A percentile compares a stretch with the other conserved stretches of the same genome.
Evolutionary conservation across 1,140 invertebrate genomes (phyloP).

Genomic region (Achroia grisella): DNA sequence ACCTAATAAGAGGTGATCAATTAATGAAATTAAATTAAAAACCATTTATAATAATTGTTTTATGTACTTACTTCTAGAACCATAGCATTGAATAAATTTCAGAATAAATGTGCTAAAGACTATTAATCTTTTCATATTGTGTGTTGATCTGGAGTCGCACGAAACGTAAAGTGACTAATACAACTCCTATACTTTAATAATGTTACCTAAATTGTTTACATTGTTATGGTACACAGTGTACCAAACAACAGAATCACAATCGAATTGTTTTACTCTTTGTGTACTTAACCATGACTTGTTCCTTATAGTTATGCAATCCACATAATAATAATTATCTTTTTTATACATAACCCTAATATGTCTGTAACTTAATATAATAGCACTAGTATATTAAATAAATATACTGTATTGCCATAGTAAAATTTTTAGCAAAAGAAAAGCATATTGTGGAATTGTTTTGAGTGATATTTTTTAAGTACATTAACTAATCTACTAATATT

Average conservation of each 20-base stretch:
- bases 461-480: no score
- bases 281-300: slow-evolving; percentile 11
- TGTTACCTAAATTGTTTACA: slow-evolving; percentile 12
- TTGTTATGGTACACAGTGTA: slow-evolving; percentile 15
- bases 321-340: no score
- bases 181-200: background rate
- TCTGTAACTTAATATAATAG: no score
- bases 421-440: no score
- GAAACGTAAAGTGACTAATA: background rate
- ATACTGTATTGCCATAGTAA: no score
- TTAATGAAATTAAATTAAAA: slow-evolving; percentile 20
- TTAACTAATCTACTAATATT: no score
- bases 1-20: slow-evolving; percentile 15
- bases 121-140: slow-evolving; percentile 9
- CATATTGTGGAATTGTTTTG: no score
- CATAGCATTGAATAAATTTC: slow-evolving; percentile 15
- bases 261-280: background rate
- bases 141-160: background rate
- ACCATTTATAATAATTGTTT: slow-evolving; percentile 3
- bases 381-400: no score
- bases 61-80: slow-evolving; percentile 38
- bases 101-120: slow-evolving; percentile 12
- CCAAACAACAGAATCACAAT: slow-evolving; percentile 18
- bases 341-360: no score
- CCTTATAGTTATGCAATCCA: slow-evolving; percentile 9